A percentile compares a stretch with the other conserved stretches of the same genome.
These are phyloP conservation scores for Poecilia gillii DNA, from an alignment of 2,797 vertebrate species.

Conservation along the genomic window DNA sequence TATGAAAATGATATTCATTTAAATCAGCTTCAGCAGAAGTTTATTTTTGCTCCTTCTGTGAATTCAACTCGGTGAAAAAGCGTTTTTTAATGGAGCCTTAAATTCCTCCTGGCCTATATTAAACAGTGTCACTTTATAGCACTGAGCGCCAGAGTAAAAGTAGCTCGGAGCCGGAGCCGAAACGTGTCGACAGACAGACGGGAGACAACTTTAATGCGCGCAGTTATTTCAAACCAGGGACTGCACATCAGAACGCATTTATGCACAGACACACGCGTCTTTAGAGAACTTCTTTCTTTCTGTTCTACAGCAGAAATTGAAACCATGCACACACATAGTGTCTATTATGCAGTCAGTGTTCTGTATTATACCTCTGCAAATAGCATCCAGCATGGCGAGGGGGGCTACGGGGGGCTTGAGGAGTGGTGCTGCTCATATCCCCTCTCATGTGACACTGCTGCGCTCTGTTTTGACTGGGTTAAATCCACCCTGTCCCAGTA, in stretches of 20 bases:
- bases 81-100: slow-evolving; percentile 59
- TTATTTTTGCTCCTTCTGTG: slow-evolving; percentile 44
- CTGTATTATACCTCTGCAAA: slow-evolving; percentile 71
- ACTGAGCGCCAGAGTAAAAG: slow-evolving; percentile 70
- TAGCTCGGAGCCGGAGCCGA: slow-evolving; percentile 58
- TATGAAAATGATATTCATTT: slow-evolving; percentile 26
- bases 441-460: slow-evolving; percentile 52
- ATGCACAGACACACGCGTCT: slow-evolving; percentile 36
- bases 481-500: slow-evolving; percentile 57
- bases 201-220: slow-evolving; percentile 62
- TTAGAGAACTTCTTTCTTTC: slow-evolving; percentile 10
- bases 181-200: slow-evolving; percentile 65
- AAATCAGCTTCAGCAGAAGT: slow-evolving; percentile 19
- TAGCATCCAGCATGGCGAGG: slow-evolving; percentile 53
- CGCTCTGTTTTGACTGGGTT: slow-evolving; percentile 68
- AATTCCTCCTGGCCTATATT: slow-evolving; percentile 71
- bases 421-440: slow-evolving; percentile 37
- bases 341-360: slow-evolving; percentile 66
- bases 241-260: slow-evolving; percentile 42
- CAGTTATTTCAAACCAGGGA: slow-evolving; percentile 54
- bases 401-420: not conserved
- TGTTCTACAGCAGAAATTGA: slow-evolving; percentile 51
- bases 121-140: slow-evolving; percentile 75
- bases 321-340: slow-evolving; percentile 45
- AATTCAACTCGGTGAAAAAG: slow-evolving; percentile 40